phyloP scores from a whole-genome alignment of 2,888 invertebrate species.

The Leptinotarsa juncta region DNA sequence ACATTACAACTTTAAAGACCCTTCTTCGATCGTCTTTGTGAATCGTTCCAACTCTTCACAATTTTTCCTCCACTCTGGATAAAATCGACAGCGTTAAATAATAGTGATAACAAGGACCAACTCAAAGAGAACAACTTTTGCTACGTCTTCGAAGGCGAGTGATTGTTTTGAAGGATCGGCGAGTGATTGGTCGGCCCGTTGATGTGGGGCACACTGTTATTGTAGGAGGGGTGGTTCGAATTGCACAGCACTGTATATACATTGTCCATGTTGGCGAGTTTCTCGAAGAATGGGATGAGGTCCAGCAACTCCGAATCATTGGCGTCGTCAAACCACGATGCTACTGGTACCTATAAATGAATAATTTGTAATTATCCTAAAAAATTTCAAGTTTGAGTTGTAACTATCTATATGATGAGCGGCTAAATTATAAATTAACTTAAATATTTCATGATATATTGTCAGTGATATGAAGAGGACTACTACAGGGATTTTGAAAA shows the following conservation, averaged over 20 bases:
- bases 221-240: constrained; percentile 89
- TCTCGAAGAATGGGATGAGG: constrained; percentile 97
- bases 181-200: constrained; percentile 29
- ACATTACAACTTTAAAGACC: not conserved
- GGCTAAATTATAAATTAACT: too few species aligned
- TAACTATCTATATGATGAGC: too few species aligned
- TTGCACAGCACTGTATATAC: constrained; percentile 95
- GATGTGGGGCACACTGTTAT: constrained; percentile 60
- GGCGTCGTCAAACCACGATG: constrained; percentile 99
- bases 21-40: not conserved
- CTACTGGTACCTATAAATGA: constrained; percentile 88
- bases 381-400: not conserved
- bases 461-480: too few species aligned
- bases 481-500: too few species aligned
- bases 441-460: too few species aligned
- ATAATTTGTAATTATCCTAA: not conserved
- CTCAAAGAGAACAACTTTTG: constrained; percentile 40
- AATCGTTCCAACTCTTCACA: not conserved
- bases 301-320: constrained; percentile 96
- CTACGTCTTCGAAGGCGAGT: constrained; percentile 60
- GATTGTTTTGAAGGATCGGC: constrained; percentile 47
- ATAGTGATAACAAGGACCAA: constrained; percentile 22
- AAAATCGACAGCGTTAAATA: constrained; percentile 22
- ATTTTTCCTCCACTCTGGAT: constrained; percentile 21
- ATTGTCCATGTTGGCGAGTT: constrained; percentile 95